Base-by-base conservation (phyloP, 2,113 vertebrate species). In the Oplegnathus fasciatus region DNA sequence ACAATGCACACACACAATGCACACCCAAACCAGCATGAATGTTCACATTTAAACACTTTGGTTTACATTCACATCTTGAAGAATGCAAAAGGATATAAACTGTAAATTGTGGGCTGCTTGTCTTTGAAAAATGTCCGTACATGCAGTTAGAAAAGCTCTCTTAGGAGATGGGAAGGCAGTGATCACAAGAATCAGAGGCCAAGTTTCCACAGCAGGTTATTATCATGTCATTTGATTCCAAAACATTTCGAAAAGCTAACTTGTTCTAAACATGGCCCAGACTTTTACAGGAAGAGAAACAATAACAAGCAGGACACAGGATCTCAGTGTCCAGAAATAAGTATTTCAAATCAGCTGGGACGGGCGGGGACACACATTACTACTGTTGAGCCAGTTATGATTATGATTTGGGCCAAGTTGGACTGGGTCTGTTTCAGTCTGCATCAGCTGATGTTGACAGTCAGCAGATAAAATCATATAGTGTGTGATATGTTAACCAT, bases 41-140 rank as follows among this genome's bases (percentile, higher is more conserved):
- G 14, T 30, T 62, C 76, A 80, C 18, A 40, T 70, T 68, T 24
- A 5, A 62, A 71, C 22, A 55, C 32, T 30, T 64, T 30, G n/a
- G 24, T 55, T 34, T 8, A 26, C 22, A 20, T 28, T 75, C 46
- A 24, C 4, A 30, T 30, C 17, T 18, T 55, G 3, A 22, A 28
- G 15, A 32, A 2, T 17, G 5, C 6, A 55, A 57, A 73, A 65
- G 6, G n/a, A 73, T 34, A 13, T 9, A 48, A 28, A 22, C 5
- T 37, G 46, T 42, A 24, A 54, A 65, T 26, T 20, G 24, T 44
- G 13, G 9, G 6, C 4, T 66, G 11, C 28, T 64, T 64, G 24
- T 58, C 4, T 67, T 44, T 67, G 54, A 34, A 68, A 62, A 17
- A 46, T 18, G 14, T 69, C 20, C 26, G 34, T 18, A 30, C 0